These are phyloP conservation scores for Tenthredo livida DNA, from an alignment of 2,888 invertebrate genomes.

Conservation along the genomic window DNA sequence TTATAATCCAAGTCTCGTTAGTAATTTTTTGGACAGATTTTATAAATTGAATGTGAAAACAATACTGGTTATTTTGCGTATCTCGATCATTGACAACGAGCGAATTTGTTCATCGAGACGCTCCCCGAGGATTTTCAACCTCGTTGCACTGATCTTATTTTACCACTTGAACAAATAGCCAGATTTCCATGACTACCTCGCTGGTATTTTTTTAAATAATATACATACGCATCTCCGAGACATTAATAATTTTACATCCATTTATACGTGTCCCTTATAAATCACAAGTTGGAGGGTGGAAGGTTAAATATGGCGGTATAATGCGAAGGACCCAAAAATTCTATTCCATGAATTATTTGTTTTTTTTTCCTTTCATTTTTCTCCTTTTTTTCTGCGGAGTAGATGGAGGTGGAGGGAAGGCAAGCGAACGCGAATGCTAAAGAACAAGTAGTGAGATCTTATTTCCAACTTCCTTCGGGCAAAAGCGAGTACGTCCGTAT, in stretches of 20 bases:
- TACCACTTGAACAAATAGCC: constrained; percentile 2
- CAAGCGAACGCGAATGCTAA: background rate
- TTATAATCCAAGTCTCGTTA: background rate
- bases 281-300: constrained; percentile 23
- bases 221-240: background rate
- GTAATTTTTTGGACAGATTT: background rate
- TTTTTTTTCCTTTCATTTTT: background rate
- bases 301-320: constrained; percentile 29
- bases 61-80: background rate
- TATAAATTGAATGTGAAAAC: background rate
- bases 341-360: constrained; percentile 41
- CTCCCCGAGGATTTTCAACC: background rate
- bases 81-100: background rate
- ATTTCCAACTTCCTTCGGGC: constrained; percentile 27
- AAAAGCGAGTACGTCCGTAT: background rate
- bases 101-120: background rate
- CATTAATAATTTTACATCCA: constrained; percentile 41
- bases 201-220: background rate
- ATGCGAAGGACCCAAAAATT: constrained; percentile 44
- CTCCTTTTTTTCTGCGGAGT: background rate
- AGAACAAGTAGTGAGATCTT: constrained; percentile 11
- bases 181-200: background rate
- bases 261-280: constrained; percentile 35
- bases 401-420: background rate
- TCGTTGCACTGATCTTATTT: constrained; percentile 19